Evolutionary conservation across 2,797 vertebrate species (phyloP), one percentile per base, ranked within the genome.

Genomic region (Graptemys geographica): DNA sequence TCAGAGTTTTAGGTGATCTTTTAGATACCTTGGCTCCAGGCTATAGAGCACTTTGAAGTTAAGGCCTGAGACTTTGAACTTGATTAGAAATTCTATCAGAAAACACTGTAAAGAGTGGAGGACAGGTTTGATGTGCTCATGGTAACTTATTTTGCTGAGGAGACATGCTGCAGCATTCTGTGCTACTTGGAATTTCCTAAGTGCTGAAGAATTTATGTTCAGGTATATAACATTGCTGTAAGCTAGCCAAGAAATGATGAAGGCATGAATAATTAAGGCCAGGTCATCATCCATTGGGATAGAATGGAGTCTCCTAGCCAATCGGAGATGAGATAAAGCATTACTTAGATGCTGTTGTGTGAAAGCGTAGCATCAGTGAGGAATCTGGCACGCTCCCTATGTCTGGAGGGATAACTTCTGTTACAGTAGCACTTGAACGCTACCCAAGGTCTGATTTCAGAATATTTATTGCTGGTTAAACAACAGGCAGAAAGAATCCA

Each of bases 401-500:
- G 27, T 41, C 19, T 81, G 52, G n/a, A 57, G 76, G 92, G 90
- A 80, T 8, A 25, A 79, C 25, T 47, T 78, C 13, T 44, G 84
- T 53, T 33, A 72, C 76, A 76, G 41, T 44, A 86, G 69, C 47
- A 49, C 9, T 4, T 27, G 85, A 79, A 21, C 41, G 3, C 41
- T 52, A 33, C 1, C 13, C 51, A 59, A 96, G 86, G 87, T 81
- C 82, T 92, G 80, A 94, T n/a, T 84, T 91, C 28, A 90, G 51
- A 33, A 80, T 87, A 27, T 62, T 89, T 91, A 95, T 84, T 79
- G 55, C 59, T 62, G 12, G 28, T 92, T 95, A 74, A 93, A 95
- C 88, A 95, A 82, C 74, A 84, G 56, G 52, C 88, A 93, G 65
- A 52, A 62, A 69, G 81, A 92, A 91, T 93, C 94, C 49, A 93